phyloP scores from a whole-genome alignment of 2,113 vertebrate genomes.

The Lynx canadensis region DNA sequence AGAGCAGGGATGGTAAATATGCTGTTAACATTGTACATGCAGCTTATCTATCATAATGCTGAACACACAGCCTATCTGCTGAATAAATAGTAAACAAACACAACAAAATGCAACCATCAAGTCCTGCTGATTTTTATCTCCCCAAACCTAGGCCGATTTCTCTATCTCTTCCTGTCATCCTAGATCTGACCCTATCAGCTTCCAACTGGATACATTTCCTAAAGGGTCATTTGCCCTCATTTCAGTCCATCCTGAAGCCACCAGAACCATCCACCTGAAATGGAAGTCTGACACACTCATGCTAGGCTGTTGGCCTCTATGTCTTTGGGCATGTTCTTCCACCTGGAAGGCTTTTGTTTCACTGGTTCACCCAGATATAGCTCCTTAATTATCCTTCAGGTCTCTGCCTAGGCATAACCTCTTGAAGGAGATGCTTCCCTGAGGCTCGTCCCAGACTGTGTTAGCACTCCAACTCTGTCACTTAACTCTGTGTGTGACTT shows the following conservation, averaged over 20 bases:
- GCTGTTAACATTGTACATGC: not conserved
- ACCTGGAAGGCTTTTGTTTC: not conserved
- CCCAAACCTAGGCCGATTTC: not conserved
- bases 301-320: not conserved
- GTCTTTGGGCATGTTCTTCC: not conserved
- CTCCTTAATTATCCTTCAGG: not conserved
- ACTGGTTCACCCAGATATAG: not conserved
- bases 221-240: not conserved
- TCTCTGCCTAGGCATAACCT: not conserved
- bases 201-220: not conserved
- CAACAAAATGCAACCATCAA: not conserved
- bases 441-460: not conserved
- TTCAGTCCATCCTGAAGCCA: not conserved
- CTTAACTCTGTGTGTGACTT: not conserved
- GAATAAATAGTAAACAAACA: not conserved
- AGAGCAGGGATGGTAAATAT: not conserved
- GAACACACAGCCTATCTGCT: not conserved
- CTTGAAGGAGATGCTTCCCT: not conserved
- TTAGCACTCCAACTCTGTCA: not conserved
- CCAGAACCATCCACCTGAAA: not conserved
- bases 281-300: not conserved
- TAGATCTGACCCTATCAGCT: not conserved
- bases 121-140: not conserved
- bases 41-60: not conserved
- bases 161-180: not conserved